phyloP scores from a whole-genome alignment of 2,113 vertebrate species.

The Blennius ocellaris region DNA sequence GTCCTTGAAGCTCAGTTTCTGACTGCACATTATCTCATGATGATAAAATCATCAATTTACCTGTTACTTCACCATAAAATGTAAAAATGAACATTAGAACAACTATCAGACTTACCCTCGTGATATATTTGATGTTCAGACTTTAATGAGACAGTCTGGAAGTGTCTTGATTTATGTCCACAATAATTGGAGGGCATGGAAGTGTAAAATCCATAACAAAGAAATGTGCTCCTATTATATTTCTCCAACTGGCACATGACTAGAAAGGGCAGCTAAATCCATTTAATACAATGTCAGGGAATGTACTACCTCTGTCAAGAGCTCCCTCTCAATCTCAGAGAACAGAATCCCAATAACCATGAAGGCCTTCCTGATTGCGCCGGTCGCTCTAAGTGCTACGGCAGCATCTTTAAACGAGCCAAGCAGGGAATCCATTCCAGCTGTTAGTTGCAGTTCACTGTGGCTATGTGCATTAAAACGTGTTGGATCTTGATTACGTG shows the following conservation, averaged over 20 bases:
- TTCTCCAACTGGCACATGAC: constrained; percentile 19
- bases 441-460: constrained; percentile 5
- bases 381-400: constrained; percentile 2
- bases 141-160: no score
- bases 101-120: neutral
- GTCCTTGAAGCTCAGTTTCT: no score
- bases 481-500: constrained; percentile 11
- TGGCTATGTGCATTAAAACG: constrained; percentile 24
- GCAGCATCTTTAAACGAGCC: constrained; percentile 32
- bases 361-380: constrained; percentile 21
- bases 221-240: neutral
- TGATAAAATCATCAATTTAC: no score
- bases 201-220: neutral
- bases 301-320: neutral
- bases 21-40: no score
- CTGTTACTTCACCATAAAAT: neutral
- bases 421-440: constrained; percentile 10
- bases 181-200: no score
- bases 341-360: constrained; percentile 15
- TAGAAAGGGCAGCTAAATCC: constrained; percentile 6
- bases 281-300: constrained; percentile 17
- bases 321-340: constrained; percentile 23
- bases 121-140: no score
- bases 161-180: no score
- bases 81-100: neutral